Evolutionary conservation across 2,797 vertebrate genomes (phyloP).

Genomic region (Decapterus maruadsi): DNA sequence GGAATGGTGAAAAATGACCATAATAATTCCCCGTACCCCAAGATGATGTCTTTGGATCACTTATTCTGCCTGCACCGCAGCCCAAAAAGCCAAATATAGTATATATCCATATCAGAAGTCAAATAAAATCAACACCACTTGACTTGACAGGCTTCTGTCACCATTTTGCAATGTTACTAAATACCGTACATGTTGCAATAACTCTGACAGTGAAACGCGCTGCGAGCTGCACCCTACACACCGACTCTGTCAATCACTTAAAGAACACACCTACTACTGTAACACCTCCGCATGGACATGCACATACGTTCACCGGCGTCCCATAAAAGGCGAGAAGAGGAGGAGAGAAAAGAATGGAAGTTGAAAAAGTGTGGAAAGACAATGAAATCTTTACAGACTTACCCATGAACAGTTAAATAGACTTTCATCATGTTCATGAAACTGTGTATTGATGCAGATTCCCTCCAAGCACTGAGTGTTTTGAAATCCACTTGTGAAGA

Average conservation of each 20-base stretch:
- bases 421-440: constrained; percentile 66
- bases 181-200: background rate
- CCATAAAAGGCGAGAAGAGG: constrained; percentile 42
- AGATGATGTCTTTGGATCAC: background rate
- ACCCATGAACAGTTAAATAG: constrained; percentile 88
- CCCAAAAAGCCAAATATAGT: background rate
- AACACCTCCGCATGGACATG: constrained; percentile 13
- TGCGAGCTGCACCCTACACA: background rate
- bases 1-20: background rate
- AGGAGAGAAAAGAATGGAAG: constrained; percentile 1
- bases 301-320: constrained; percentile 25
- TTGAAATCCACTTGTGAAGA: constrained; percentile 74
- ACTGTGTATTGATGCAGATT: constrained; percentile 60
- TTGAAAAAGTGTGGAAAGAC: constrained; percentile 38
- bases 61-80: background rate
- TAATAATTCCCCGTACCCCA: background rate
- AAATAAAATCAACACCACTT: background rate
- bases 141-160: background rate
- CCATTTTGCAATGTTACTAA: background rate
- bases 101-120: background rate
- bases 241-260: constrained; percentile 43
- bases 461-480: constrained; percentile 53
- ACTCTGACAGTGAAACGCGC: background rate
- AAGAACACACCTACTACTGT: constrained; percentile 55
- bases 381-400: constrained; percentile 87